These are phyloP conservation scores for Gari tellinella DNA, from an alignment of 2,888 invertebrate species.

Conservation along the genomic window DNA sequence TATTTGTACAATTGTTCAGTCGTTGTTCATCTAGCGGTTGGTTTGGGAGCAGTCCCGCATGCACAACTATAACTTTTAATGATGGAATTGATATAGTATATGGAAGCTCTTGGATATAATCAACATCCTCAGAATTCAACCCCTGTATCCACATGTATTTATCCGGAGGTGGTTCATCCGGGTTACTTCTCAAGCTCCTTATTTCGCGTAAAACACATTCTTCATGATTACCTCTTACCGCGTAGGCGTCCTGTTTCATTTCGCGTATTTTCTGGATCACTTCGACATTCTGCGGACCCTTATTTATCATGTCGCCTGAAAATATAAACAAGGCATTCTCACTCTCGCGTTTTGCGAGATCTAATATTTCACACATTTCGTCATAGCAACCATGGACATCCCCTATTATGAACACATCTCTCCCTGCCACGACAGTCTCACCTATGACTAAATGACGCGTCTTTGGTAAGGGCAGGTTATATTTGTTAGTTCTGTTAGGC, in stretches of 20 bases:
- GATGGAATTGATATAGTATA: constrained; percentile 82
- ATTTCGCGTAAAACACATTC: constrained; percentile 76
- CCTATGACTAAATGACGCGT: constrained; percentile 45
- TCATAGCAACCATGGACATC: constrained; percentile 84
- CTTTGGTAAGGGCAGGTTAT: constrained; percentile 53
- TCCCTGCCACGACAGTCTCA: constrained; percentile 62
- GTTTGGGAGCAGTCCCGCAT: constrained; percentile 83
- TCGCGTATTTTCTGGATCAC: constrained; percentile 72
- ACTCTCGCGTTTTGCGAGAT: constrained; percentile 51
- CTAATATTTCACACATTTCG: constrained; percentile 78
- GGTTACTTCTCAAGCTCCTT: constrained; percentile 44
- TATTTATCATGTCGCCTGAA: constrained; percentile 83
- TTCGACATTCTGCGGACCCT: constrained; percentile 81
- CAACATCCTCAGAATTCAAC: constrained; percentile 75
- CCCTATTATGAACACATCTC: constrained; percentile 81
- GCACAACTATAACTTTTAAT: constrained; percentile 79
- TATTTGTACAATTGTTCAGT: constrained; percentile 76
- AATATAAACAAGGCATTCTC: constrained; percentile 73
- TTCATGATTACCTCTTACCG: constrained; percentile 83
- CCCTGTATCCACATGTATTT: constrained; percentile 79
- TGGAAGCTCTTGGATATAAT: constrained; percentile 79
- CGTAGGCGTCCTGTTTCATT: constrained; percentile 42
- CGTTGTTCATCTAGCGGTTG: constrained; percentile 71
- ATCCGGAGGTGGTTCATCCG: constrained; percentile 53
- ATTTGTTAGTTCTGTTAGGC: constrained; percentile 36